These are phyloP conservation scores for Eupithecia insigniata DNA, from an alignment of 2,888 invertebrate species.

Conservation along the genomic window DNA sequence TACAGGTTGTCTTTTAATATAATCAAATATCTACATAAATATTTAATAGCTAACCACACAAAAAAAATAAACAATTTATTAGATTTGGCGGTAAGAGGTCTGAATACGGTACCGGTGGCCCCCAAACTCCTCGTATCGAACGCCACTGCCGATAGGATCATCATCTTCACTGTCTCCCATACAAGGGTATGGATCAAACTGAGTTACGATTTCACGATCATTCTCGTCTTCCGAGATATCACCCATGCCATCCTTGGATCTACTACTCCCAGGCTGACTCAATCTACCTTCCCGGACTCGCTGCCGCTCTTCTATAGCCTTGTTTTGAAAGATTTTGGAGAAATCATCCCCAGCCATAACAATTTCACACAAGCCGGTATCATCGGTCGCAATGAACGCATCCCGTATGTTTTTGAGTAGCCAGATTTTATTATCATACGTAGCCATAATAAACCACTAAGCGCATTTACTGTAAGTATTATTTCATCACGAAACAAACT, in stretches of 20 bases:
- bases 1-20: background rate
- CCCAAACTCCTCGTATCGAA: conserved; percentile 88
- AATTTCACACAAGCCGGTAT: conserved; percentile 96
- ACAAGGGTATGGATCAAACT: conserved; percentile 89
- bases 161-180: conserved; percentile 92
- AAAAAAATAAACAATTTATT: background rate
- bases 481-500: conserved; percentile 10
- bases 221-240: conserved; percentile 70
- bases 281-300: conserved; percentile 63
- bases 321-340: conserved; percentile 83
- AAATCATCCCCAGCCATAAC: conserved; percentile 94
- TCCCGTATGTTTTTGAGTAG: conserved; percentile 95
- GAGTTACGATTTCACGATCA: conserved; percentile 75
- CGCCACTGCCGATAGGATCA: conserved; percentile 88
- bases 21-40: background rate
- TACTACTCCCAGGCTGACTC: conserved; percentile 68
- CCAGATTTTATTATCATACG: conserved; percentile 97
- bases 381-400: conserved; percentile 97
- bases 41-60: background rate
- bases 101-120: conserved; percentile 72
- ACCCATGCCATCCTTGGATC: conserved; percentile 64
- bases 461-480: background rate
- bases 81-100: background rate
- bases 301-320: conserved; percentile 74
- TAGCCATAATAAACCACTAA: conserved; percentile 86